Percentiles rank a stretch among this genome's conserved stretches.
Evolutionary conservation across 2,113 vertebrate genomes (phyloP).

Genomic region (Upupa epops): DNA sequence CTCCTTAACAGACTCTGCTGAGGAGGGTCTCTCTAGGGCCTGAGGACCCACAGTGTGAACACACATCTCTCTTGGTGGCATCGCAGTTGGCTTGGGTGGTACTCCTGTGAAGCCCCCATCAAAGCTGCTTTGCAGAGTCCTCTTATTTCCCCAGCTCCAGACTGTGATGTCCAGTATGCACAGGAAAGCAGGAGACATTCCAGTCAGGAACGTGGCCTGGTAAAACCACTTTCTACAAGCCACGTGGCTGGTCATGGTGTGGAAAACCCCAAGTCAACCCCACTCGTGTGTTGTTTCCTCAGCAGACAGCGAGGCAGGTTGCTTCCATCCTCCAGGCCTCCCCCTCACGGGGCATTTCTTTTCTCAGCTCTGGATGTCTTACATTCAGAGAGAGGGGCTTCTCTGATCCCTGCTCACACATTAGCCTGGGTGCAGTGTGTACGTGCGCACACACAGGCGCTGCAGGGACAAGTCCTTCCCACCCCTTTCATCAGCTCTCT

Average conservation of each 20-base stretch:
- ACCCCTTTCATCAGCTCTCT: background rate
- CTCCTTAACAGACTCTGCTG: fast-evolving
- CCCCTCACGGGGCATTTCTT: background rate
- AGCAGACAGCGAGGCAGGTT: background rate
- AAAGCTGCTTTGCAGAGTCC: background rate
- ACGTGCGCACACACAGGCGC: background rate
- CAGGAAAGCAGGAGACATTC: conserved; percentile 16
- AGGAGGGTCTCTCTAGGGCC: background rate
- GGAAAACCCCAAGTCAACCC: background rate
- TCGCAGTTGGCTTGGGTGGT: fast-evolving
- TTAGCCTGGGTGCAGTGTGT: background rate
- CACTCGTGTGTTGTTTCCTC: background rate
- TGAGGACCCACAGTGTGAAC: background rate
- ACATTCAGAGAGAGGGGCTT: background rate
- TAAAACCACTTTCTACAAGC: background rate
- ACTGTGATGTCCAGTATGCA: background rate
- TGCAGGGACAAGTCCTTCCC: background rate
- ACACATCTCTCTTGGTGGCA: background rate
- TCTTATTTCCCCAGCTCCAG: background rate
- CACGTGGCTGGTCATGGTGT: background rate
- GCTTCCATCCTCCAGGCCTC: background rate
- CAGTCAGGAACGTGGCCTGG: background rate
- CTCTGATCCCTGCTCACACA: background rate
- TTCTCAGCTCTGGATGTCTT: background rate
- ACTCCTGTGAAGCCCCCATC: background rate